These are phyloP conservation scores for Gallinago nigripennis DNA, from an alignment of 2,797 vertebrate species.

Conservation along the genomic window DNA sequence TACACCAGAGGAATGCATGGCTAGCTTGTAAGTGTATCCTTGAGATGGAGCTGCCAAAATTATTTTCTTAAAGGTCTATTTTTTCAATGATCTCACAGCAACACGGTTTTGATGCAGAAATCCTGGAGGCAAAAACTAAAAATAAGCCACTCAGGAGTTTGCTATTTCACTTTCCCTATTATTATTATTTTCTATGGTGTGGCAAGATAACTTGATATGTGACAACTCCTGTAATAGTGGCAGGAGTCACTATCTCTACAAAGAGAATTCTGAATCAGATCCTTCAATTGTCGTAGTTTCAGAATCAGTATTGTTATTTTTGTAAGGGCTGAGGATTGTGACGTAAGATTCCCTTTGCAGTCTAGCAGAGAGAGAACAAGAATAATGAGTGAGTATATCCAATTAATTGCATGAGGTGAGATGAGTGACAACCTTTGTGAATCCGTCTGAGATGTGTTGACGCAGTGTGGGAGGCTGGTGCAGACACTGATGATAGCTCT, in stretches of 20 bases:
- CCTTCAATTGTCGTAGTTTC: background rate
- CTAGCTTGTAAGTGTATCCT: background rate
- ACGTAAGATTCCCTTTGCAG: background rate
- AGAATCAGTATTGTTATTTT: background rate
- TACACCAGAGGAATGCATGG: background rate
- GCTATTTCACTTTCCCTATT: background rate
- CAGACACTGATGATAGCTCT: background rate
- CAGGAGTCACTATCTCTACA: background rate
- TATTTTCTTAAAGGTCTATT: background rate
- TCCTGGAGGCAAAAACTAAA: background rate
- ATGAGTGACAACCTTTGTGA: background rate
- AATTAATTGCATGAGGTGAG: background rate
- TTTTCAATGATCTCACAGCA: background rate
- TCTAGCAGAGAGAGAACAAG: background rate
- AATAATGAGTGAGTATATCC: background rate
- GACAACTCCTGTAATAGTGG: background rate
- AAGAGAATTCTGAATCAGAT: background rate
- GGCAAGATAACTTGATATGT: background rate
- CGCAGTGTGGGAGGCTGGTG: background rate
- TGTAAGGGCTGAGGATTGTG: background rate
- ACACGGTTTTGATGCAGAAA: background rate
- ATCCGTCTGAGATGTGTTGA: background rate
- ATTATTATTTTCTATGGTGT: background rate
- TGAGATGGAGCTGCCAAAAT: background rate
- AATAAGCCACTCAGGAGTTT: background rate